A percentile compares a stretch with the other conserved stretches of the same genome.
Conservation (phyloP, 2,797 vertebrate species). For the Uromys caudimaculatus region DNA sequence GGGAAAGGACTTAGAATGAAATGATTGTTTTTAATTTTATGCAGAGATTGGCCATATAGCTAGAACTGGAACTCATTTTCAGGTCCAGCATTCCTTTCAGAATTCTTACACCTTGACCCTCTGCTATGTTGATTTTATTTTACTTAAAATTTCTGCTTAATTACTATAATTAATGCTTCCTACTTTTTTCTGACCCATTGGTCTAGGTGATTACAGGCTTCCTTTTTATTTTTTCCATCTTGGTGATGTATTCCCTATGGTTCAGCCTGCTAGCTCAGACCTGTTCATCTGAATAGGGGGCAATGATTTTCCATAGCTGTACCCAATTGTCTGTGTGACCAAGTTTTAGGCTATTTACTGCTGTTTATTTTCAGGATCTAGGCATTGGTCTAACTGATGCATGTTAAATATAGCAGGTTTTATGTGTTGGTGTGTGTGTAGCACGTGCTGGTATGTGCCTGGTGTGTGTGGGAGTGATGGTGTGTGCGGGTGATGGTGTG, state of each 20-base stretch:
- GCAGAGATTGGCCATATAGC: background rate
- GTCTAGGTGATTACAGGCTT: background rate
- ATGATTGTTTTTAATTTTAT: background rate
- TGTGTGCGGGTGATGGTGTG: background rate
- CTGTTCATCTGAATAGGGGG: background rate
- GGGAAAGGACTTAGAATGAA: constrained; percentile 6
- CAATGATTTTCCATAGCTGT: background rate
- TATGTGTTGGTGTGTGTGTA: background rate
- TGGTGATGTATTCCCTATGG: background rate
- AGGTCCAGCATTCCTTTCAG: background rate
- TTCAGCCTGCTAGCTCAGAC: background rate
- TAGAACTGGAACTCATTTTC: constrained; percentile 20
- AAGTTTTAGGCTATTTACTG: background rate
- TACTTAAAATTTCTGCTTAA: background rate
- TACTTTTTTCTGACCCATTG: background rate
- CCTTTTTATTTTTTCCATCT: background rate
- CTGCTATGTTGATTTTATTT: constrained; percentile 1
- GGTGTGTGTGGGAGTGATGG: no score
- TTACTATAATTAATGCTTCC: background rate
- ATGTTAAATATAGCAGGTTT: background rate
- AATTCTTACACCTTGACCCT: background rate
- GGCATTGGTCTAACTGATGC: background rate
- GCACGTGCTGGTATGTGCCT: no score
- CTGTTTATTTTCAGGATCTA: constrained; percentile 21
- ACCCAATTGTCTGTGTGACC: background rate